Percentiles rank a stretch among this genome's conserved stretches.
phyloP scores from a whole-genome alignment of 2,888 invertebrate species.

The Platycheirus rosarum region DNA sequence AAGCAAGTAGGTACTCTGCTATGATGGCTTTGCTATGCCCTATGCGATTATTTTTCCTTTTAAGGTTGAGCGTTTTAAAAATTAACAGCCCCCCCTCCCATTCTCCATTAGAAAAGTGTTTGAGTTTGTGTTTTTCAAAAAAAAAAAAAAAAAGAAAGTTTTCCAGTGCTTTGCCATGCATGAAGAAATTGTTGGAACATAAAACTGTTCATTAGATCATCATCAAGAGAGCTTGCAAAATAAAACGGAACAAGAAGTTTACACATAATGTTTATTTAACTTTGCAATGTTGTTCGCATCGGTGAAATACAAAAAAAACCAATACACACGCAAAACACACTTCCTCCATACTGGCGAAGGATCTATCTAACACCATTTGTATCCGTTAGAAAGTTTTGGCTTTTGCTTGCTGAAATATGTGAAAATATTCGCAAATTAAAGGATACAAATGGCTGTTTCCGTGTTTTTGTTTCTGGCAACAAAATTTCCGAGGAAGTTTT shows the following conservation, averaged over 20 bases:
- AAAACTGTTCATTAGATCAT: conserved; percentile 32
- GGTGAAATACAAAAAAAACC: background rate
- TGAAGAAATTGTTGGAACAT: conserved; percentile 11
- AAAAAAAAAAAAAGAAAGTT: conserved; percentile 10
- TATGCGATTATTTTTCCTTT: background rate
- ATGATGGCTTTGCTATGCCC: too few relatives aligned
- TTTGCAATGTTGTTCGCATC: conserved; percentile 4
- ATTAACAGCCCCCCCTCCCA: background rate
- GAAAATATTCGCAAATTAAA: conserved; percentile 44
- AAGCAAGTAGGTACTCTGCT: background rate
- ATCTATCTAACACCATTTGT: conserved; percentile 9
- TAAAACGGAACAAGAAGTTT: conserved; percentile 26
- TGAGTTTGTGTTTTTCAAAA: background rate
- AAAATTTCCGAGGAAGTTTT: conserved; percentile 31
- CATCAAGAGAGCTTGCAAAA: conserved; percentile 5
- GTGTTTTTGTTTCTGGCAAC: too few relatives aligned
- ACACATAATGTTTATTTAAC: conserved; percentile 29
- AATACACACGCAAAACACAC: background rate
- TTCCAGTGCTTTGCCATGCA: conserved; percentile 1
- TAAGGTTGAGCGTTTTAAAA: background rate
- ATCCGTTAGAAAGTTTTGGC: conserved; percentile 13
- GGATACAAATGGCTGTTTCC: conserved; percentile 24
- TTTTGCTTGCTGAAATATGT: background rate
- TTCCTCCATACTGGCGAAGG: background rate
- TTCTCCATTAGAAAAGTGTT: background rate